Evolutionary conservation across 2,113 vertebrate genomes (phyloP).

Genomic region (Sarotherodon lohbergeri): DNA sequence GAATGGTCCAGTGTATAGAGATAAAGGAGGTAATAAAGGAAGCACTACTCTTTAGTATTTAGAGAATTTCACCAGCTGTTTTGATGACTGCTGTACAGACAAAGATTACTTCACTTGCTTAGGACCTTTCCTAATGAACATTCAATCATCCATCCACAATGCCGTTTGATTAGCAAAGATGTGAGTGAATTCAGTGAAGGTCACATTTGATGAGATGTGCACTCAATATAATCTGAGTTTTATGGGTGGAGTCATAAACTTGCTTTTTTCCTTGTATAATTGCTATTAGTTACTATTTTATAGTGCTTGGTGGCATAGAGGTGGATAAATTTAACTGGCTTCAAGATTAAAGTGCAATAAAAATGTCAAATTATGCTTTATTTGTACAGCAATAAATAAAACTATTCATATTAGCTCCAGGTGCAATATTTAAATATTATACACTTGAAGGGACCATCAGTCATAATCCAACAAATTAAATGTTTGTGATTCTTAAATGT

Average conservation of each 20-base stretch:
- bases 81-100: not conserved
- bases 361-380: not conserved
- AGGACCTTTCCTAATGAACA: not conserved
- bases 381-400: not conserved
- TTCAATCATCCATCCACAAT: not conserved
- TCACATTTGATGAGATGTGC: not conserved
- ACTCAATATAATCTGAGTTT: not conserved
- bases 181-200: fast-evolving
- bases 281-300: no score
- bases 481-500: not conserved
- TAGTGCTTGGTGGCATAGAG: no score
- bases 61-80: not conserved
- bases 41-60: not conserved
- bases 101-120: not conserved
- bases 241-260: not conserved
- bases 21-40: not conserved
- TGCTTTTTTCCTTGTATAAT: not conserved
- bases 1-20: not conserved
- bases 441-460: not conserved
- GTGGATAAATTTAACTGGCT: fast-evolving
- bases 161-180: not conserved
- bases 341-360: not conserved
- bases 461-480: not conserved
- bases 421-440: not conserved
- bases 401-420: not conserved